A percentile compares a stretch with the other conserved stretches of the same genome.
phyloP scores from a whole-genome alignment of 2,888 invertebrate species.

The Orthonychiurus folsomi region DNA sequence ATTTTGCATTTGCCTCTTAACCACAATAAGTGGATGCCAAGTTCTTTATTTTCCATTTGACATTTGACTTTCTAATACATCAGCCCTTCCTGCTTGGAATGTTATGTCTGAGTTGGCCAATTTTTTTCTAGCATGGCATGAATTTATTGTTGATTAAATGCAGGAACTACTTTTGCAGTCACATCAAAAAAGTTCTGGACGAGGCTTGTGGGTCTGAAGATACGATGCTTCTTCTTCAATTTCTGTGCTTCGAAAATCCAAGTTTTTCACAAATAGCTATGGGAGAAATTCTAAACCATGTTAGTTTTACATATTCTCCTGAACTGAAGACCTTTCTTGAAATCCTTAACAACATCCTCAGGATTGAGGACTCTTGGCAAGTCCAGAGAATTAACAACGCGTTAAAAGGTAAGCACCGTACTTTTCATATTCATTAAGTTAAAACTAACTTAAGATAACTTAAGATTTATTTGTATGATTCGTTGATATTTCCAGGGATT shows the following conservation, averaged over 20 bases:
- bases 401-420: conserved; percentile 59
- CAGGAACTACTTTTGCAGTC: conserved; percentile 47
- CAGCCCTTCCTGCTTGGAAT: too few species aligned
- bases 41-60: too few species aligned
- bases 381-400: conserved; percentile 87
- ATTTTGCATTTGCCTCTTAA: conserved; percentile 1
- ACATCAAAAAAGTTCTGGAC: conserved; percentile 90
- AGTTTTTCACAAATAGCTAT: conserved; percentile 81
- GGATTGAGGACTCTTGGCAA: conserved; percentile 94
- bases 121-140: neutral
- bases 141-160: neutral
- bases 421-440: too few species aligned
- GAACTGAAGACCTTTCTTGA: conserved; percentile 89
- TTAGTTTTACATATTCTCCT: conserved; percentile 79
- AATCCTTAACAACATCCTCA: conserved; percentile 70
- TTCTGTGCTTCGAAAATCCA: conserved; percentile 94
- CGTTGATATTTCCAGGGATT: conserved; percentile 48
- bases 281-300: conserved; percentile 84
- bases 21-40: too few species aligned
- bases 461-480: too few species aligned
- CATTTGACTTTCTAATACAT: too few species aligned
- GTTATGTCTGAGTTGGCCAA: neutral
- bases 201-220: conserved; percentile 89
- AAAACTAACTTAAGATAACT: too few species aligned
- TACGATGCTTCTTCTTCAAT: conserved; percentile 78